A percentile compares a stretch with the other conserved stretches of the same genome.
Conservation (phyloP, 2,113 vertebrate species). For the Trogon melanurus region DNA sequence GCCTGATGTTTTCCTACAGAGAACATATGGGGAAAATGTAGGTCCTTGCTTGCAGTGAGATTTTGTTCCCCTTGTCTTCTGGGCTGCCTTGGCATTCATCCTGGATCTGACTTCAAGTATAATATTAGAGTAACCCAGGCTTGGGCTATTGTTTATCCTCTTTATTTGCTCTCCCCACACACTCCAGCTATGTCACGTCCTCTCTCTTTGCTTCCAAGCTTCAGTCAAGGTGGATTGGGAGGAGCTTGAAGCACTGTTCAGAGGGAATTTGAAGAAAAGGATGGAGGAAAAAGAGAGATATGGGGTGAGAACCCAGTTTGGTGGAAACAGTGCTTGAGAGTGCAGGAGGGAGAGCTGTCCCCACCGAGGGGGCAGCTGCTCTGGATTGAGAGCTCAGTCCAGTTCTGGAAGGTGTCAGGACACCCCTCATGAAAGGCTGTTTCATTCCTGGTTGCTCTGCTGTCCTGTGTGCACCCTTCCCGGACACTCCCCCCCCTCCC, state of each 20-base stretch:
- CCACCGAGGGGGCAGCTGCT: background rate
- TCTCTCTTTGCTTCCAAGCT: background rate
- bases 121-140: background rate
- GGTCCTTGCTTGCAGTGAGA: background rate
- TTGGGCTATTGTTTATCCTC: background rate
- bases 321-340: background rate
- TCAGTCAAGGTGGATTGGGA: background rate
- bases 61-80: background rate
- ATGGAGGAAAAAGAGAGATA: background rate
- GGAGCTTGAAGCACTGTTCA: background rate
- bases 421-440: background rate
- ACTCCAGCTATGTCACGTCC: background rate
- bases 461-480: rapidly evolving
- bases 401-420: background rate
- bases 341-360: background rate
- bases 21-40: background rate
- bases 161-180: background rate
- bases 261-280: background rate
- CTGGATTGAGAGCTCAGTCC: background rate
- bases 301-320: background rate
- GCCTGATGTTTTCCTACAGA: background rate
- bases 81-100: background rate
- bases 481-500: rapidly evolving
- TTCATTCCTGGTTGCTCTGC: background rate
- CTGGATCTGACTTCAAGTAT: background rate